These are phyloP conservation scores for Mobula birostris DNA, from an alignment of 2,113 vertebrate genomes.

Conservation along the genomic window DNA sequence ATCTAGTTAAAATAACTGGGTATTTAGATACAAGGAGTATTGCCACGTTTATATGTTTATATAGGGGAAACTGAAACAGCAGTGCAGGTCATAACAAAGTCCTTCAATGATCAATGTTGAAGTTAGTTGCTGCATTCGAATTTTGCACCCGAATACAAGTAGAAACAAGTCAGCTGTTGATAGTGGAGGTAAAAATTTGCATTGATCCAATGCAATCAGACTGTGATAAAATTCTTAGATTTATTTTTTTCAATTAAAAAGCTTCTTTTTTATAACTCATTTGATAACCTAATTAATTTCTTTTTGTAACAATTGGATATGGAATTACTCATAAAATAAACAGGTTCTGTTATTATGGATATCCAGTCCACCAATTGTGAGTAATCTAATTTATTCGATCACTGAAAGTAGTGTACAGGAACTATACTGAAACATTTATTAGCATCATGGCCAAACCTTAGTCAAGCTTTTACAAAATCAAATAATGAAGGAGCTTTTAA, in stretches of 20 bases:
- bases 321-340: neutral
- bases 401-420: neutral
- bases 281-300: neutral
- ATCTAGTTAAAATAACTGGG: neutral
- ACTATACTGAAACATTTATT: neutral
- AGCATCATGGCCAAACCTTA: neutral
- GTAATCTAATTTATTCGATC: neutral
- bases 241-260: neutral
- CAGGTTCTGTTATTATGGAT: neutral
- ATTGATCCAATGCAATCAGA: neutral
- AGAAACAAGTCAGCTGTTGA: neutral
- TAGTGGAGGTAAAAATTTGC: neutral
- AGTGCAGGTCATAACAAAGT: neutral
- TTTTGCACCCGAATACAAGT: neutral
- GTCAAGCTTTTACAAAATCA: neutral
- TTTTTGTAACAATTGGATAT: neutral
- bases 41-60: neutral
- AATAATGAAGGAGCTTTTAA: neutral
- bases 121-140: neutral
- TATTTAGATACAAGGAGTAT: neutral
- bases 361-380: neutral
- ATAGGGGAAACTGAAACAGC: neutral
- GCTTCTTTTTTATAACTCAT: neutral
- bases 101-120: neutral
- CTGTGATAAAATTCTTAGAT: neutral